Conservation (phyloP, 1,140 invertebrate genomes). For the Musca domestica region DNA sequence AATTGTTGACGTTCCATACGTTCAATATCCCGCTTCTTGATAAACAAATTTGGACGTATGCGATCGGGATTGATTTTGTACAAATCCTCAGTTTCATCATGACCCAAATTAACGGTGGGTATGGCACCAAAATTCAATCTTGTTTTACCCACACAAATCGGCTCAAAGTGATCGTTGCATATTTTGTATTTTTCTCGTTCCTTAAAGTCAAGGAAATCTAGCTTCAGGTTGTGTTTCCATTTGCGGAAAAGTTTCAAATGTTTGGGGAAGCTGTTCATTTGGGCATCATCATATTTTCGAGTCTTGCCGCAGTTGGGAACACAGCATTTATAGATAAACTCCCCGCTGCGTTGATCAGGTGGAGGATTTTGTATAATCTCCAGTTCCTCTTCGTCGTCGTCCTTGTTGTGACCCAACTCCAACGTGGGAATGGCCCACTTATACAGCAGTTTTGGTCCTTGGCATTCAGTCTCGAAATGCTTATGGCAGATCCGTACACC, state of each 20-base stretch:
- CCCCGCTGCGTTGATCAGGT: constrained; percentile 40
- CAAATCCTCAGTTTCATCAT: constrained; percentile 41
- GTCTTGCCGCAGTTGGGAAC: constrained; percentile 49
- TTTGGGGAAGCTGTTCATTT: constrained; percentile 51
- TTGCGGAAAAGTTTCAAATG: constrained; percentile 36
- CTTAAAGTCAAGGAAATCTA: constrained; percentile 42
- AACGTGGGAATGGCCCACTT: constrained; percentile 46
- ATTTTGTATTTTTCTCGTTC: constrained; percentile 49
- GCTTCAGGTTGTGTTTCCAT: constrained; percentile 44
- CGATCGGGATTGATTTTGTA: constrained; percentile 38
- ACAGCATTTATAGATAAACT: constrained; percentile 45
- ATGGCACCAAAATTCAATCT: constrained; percentile 43
- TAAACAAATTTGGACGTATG: constrained; percentile 9
- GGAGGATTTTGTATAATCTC: constrained; percentile 42
- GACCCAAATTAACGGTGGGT: constrained; percentile 43
- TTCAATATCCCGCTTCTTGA: constrained; percentile 5
- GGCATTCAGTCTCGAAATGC: constrained; percentile 44
- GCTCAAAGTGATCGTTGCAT: constrained; percentile 47
- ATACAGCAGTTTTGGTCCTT: constrained; percentile 42
- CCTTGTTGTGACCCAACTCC: constrained; percentile 38
- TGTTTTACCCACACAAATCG: constrained; percentile 46
- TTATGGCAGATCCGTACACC: constrained; percentile 48
- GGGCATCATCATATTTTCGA: constrained; percentile 45
- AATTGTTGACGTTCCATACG: background rate
- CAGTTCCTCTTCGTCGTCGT: constrained; percentile 33